These are phyloP conservation scores for Cephus pygmeus DNA, from an alignment of 2,888 invertebrate genomes.

Conservation along the genomic window DNA sequence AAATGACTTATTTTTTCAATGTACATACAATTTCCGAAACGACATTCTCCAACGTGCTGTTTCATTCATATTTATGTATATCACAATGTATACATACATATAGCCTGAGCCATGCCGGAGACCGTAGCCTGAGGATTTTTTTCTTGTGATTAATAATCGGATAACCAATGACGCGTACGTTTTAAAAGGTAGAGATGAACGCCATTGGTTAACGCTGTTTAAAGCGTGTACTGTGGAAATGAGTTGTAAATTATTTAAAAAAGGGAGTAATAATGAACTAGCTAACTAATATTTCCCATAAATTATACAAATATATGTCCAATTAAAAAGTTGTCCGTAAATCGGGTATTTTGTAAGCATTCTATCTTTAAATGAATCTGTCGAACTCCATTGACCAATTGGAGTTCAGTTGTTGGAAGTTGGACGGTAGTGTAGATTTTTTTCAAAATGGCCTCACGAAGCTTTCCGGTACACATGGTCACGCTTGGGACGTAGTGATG, in stretches of 20 bases:
- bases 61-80: not conserved
- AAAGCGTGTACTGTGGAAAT: not conserved
- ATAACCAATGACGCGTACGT: not conserved
- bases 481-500: constrained; percentile 15
- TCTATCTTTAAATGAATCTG: not conserved
- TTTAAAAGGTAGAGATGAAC: not conserved
- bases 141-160: not conserved
- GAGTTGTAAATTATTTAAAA: not conserved
- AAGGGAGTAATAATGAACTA: not conserved
- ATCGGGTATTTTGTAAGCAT: not conserved
- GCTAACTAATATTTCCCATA: not conserved
- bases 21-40: not conserved
- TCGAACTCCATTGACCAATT: not conserved
- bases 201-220: not conserved
- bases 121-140: not conserved
- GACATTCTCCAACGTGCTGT: not conserved
- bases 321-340: not conserved
- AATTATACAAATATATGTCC: not conserved
- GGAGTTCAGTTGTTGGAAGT: not conserved
- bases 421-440: not conserved
- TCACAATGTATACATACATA: no score
- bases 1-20: not conserved
- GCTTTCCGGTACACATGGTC: constrained; percentile 66
- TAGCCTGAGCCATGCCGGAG: no score
- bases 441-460: not conserved